Evolutionary conservation across 2,797 vertebrate genomes (phyloP), one percentile per base, ranked within the genome.

Genomic region (Pseudomugil gertrudae): DNA sequence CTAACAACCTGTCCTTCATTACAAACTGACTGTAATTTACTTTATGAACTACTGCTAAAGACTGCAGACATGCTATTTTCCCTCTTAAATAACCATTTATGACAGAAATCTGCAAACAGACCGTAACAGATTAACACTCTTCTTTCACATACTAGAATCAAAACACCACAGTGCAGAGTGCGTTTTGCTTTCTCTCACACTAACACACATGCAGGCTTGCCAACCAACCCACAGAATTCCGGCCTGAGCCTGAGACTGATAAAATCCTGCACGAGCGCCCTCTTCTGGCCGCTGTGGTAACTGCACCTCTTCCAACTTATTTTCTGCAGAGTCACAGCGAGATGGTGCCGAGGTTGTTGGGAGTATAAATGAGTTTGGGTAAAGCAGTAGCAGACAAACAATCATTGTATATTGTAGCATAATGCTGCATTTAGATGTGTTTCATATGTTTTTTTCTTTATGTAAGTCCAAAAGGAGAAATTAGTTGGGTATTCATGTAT

Each of bases 231-330:
- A n/a, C n/a, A n/a, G n/a, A n/a, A n/a, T n/a, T n/a, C n/a, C n/a
- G n/a, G n/a, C n/a, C n/a, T n/a, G n/a, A n/a, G n/a, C n/a, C n/a
- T n/a, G n/a, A n/a, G n/a, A n/a, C n/a, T n/a, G n/a, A n/a, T n/a
- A n/a, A n/a, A n/a, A n/a, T 57, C 61, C 61, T 54, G 19, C 35
- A 17, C 4, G 61, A 76, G 63, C 45, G 87, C 80, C 86, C 75
- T 67, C 89, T 29, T 26, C 36, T 47, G 90, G 79, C 32, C 11
- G 4, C 11, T 6, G 1, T 14, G 2, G 5, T 9, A 62, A 86
- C 59, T 78, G 65, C 76, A 77, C 66, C 58, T 4, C 14, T 32
- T 32, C 32, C 4, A 1, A 1, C 0, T 15, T 19, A 2, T 35
- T 57, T 38, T 23, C 10, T 57, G 35, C 15, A 4, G 29, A 17